A percentile compares a stretch with the other conserved stretches of the same genome.
Conservation (phyloP, 2,888 invertebrate species). For the Heteromurus nitidus region DNA sequence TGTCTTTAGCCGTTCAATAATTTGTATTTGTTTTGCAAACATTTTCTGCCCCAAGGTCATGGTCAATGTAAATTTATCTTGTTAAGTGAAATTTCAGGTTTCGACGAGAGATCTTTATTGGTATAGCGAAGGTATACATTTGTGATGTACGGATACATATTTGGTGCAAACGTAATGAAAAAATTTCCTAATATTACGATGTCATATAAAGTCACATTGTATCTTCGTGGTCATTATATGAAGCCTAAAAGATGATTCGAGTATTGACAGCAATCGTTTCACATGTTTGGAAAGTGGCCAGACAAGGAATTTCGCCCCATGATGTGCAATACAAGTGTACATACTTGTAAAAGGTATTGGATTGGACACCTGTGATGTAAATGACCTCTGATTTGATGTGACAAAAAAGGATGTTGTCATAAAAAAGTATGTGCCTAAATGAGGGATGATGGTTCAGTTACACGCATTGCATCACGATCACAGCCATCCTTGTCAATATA, state of each 20-base stretch:
- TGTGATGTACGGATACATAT: too few relatives aligned
- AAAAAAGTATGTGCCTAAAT: neutral
- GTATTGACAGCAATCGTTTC: constrained; percentile 58
- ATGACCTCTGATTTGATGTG: constrained; percentile 63
- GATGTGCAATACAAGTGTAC: neutral
- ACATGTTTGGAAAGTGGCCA: constrained; percentile 56
- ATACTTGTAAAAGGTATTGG: neutral
- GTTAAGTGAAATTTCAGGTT: constrained; percentile 51
- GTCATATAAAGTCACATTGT: too few relatives aligned
- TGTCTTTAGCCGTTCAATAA: constrained; percentile 19
- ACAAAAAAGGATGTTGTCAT: constrained; percentile 59
- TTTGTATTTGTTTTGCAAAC: constrained; percentile 61
- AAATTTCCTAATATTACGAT: too few relatives aligned
- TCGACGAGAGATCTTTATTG: neutral
- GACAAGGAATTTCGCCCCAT: constrained; percentile 13
- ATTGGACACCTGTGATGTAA: constrained; percentile 55
- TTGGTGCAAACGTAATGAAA: too few relatives aligned
- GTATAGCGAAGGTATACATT: neutral
- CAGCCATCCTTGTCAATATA: too few relatives aligned
- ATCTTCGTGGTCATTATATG: too few relatives aligned
- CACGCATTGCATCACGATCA: too few relatives aligned
- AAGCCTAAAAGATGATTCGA: too few relatives aligned
- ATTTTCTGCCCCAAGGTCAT: constrained; percentile 56
- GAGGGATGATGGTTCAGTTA: too few relatives aligned
- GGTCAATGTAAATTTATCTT: constrained; percentile 62